Conservation (phyloP, 2,113 vertebrate species). For the Calyptomena viridis region DNA sequence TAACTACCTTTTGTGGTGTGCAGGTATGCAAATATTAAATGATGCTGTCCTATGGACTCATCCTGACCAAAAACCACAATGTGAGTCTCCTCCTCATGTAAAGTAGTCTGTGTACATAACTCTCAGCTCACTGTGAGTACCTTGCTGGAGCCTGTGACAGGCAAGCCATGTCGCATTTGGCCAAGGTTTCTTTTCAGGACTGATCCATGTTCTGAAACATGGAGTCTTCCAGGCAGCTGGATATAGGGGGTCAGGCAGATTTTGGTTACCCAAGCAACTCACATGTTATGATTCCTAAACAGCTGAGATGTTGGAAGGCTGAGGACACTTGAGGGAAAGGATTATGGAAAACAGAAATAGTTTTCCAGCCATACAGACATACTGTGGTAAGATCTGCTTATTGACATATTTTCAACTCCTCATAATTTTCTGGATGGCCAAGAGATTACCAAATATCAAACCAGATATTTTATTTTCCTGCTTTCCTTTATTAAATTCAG, state of each 20-base stretch:
- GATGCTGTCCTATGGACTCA: not conserved
- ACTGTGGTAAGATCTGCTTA: not conserved
- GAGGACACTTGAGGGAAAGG: not conserved
- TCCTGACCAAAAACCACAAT: not conserved
- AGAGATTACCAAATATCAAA: not conserved
- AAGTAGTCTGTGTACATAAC: rapidly evolving
- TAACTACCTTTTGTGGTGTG: not conserved
- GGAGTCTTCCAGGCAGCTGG: not conserved
- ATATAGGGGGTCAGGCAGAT: not conserved
- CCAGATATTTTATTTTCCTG: not conserved
- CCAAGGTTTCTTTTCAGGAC: not conserved
- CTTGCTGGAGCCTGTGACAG: not conserved
- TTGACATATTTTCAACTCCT: constrained; percentile 9
- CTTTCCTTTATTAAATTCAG: not conserved
- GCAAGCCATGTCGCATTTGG: not conserved
- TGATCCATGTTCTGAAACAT: not conserved
- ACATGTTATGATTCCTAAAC: constrained; percentile 63
- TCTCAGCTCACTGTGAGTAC: not conserved
- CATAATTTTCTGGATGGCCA: not conserved
- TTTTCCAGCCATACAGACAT: constrained; percentile 1
- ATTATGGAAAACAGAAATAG: constrained; percentile 8
- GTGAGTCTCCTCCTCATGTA: rapidly evolving
- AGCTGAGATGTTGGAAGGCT: constrained; percentile 36
- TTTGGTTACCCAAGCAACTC: constrained; percentile 62
- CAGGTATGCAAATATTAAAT: not conserved